Conservation (phyloP, 2,113 vertebrate species). For the Tachycineta bicolor region DNA sequence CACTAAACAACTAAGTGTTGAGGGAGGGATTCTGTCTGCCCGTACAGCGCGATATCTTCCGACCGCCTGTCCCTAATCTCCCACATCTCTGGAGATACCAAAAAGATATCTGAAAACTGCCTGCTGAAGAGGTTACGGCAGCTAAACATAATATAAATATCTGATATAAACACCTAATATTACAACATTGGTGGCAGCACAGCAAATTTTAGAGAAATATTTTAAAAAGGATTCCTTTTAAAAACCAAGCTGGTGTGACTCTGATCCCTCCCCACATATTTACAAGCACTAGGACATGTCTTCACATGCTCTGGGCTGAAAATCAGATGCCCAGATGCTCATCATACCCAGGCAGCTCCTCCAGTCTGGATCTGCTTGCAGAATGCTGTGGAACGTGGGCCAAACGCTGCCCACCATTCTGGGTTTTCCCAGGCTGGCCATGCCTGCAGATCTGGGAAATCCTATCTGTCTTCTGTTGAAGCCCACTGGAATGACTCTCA, state of each 20-base stretch:
- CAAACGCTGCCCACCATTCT: neutral
- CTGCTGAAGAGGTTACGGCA: neutral
- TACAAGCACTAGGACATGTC: neutral
- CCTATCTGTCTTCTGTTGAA: neutral
- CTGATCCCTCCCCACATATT: neutral
- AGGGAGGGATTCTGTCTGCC: too few relatives aligned
- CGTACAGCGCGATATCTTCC: too few relatives aligned
- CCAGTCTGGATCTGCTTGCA: accelerated
- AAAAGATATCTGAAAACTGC: neutral
- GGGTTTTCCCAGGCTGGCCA: neutral
- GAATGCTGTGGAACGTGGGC: accelerated
- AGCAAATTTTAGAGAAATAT: neutral
- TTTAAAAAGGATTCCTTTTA: neutral
- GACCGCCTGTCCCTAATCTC: too few relatives aligned
- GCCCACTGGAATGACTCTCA: neutral
- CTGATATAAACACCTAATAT: neutral
- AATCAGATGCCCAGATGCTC: neutral
- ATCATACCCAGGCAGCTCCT: neutral
- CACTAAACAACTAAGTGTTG: too few relatives aligned
- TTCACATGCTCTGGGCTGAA: neutral
- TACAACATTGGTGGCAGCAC: neutral
- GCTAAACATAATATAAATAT: neutral
- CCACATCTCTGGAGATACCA: neutral
- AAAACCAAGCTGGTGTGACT: neutral
- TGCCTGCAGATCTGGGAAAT: neutral